Conservation (phyloP, 1,140 invertebrate genomes). For the Protaetia brevitarsis region DNA sequence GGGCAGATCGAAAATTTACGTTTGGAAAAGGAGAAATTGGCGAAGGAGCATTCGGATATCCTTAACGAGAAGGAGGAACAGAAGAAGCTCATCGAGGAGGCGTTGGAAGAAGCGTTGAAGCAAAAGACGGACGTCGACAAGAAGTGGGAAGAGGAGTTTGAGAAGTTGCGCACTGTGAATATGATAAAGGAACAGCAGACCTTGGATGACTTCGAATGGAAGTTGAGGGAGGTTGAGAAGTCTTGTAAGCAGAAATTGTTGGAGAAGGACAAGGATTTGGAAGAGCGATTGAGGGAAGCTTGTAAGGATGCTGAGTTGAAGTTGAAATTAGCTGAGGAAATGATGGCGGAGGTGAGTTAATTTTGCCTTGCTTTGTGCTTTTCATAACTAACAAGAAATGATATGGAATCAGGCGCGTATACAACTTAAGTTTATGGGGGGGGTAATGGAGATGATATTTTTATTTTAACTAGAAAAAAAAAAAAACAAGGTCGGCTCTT, state of each 20-base stretch:
- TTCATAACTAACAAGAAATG: not conserved
- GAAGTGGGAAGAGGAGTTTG: conserved; percentile 62
- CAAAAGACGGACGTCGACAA: conserved; percentile 57
- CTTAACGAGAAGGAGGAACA: conserved; percentile 45
- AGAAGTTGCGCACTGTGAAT: conserved; percentile 57
- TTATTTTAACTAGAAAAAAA: no score
- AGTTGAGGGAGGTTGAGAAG: conserved; percentile 62
- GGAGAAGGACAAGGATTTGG: conserved; percentile 52
- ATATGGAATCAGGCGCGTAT: no score
- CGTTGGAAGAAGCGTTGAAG: conserved; percentile 57
- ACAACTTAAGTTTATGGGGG: no score
- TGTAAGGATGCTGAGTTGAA: conserved; percentile 51
- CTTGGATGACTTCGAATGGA: conserved; percentile 68
- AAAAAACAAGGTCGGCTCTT: no score
- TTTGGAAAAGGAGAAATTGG: conserved; percentile 48
- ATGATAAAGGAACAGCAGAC: conserved; percentile 60
- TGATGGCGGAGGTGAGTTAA: conserved; percentile 47
- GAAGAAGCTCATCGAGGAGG: conserved; percentile 54
- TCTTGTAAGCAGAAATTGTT: conserved; percentile 60
- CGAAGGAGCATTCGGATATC: conserved; percentile 40
- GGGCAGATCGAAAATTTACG: conserved; percentile 48
- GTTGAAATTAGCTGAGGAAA: conserved; percentile 48
- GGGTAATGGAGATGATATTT: no score
- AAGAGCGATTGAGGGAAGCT: conserved; percentile 52
- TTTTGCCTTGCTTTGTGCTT: not conserved